Evolutionary conservation across 2,797 vertebrate genomes (phyloP), one percentile per base, ranked within the genome.

Genomic region (Dicrostonyx torquatus): DNA sequence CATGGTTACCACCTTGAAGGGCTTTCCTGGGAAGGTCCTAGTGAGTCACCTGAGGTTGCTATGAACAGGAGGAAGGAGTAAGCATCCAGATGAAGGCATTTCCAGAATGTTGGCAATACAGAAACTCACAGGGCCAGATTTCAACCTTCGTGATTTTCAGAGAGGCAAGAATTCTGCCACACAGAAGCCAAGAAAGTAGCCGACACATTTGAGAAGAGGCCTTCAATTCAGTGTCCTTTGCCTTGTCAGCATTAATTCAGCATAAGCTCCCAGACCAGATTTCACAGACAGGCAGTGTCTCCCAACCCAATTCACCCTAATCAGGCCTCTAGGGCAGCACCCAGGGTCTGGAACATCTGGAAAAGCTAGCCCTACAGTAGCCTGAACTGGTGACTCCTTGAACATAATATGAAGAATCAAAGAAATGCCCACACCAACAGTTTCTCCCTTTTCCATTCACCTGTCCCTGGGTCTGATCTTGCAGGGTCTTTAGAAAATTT

Each of bases 401-500:
- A 85, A 83, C 68, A 40, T 64, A 8, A 88, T 48, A 26, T 73
- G 26, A 83, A 90, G 50, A 83, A 22, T 78, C 18, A 88, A 84
- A 78, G 14, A 76, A 66, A 79, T 18, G 12, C 43, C 53, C 58
- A 76, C 1, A 75, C 4, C 8, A 53, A 50, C 15, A 70, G 50
- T 15, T 11, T 37, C 12, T 82, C 8, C 37, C 18, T 86, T 78
- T 64, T 29, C 5, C 5, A 70, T 55, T 18, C 64, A 76, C 34
- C 50, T 15, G 12, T 12, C 14, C 83, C 91, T 87, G 48, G 9
- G 72, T 87, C 31, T 84, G 60, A 9, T 88, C 34, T 85, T 64
- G 17, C 48, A 80, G 84, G 77, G 78, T 83, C 45, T 75, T 78
- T 70, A 78, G 48, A 95, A 94, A 93, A 31, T 58, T 91, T 43